Evolutionary conservation across 1,140 invertebrate species (phyloP), one percentile per base, ranked within the genome.

Genomic region (Cardiocondyla obscurior): DNA sequence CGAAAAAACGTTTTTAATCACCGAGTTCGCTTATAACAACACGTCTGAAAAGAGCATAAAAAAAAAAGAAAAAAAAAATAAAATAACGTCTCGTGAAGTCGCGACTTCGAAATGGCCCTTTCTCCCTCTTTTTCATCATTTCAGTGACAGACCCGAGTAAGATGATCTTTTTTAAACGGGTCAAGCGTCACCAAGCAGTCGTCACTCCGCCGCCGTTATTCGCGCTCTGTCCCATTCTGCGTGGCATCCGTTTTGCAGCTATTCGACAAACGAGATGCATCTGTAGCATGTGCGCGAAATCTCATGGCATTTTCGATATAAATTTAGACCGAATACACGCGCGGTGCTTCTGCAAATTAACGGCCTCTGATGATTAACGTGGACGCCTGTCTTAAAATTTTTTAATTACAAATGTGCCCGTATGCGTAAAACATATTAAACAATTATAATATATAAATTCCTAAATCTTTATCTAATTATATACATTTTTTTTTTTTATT

Each of bases 81-180:
- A n/a, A 82, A 58, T 33, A 16, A 51, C 36, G 39, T 85, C 49
- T 72, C 74, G 25, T 55, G 25, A 36, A 69, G 51, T 39, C 33
- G 33, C 39, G 39, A 62, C 49, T 77, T 44, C 67, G 14, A 19
- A 36, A 53, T 64, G 2, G 3, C 10, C 10, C 53, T 39, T 62
- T 64, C 28, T 86, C 25, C 12, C 44, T 58, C 46, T 16, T 7
- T 3, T 3, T 25, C 6, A 22, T 14, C 39, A 36, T 83, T 44
- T 36, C 16, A 64, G 74, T 49, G 82, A 82, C 70, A 82, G 70
- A 85, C 70, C 70, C 76, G 65, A 87, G 84, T 57, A 70, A 60
- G 69, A 46, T 77, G 85, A 82, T 87, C 70, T 87, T 87, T 88
- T 88, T 87, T 88, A 87, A 87, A 87, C 77, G 70, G 55, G 82